Evolutionary conservation across 2,113 vertebrate species (phyloP).

Genomic region (Amazona guildingii): DNA sequence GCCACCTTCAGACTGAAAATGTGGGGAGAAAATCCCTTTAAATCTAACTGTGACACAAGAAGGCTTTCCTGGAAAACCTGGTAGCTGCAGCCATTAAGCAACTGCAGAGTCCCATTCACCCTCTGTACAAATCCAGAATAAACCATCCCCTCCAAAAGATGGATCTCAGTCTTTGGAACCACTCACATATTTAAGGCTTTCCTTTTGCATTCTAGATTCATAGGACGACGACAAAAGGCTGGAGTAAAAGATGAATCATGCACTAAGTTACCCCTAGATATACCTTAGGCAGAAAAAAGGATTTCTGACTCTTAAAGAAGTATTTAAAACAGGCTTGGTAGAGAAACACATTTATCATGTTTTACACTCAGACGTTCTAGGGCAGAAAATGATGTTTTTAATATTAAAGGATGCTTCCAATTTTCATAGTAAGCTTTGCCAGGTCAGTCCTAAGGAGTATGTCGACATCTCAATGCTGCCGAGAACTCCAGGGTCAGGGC

Average conservation of each 20-base stretch:
- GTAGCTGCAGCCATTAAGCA: not conserved
- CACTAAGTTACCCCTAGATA: not conserved
- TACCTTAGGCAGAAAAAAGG: not conserved
- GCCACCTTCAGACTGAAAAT: slow-evolving; percentile 57
- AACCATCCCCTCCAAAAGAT: not conserved
- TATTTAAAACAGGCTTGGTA: not conserved
- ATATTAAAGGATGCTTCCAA: not conserved
- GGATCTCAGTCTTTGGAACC: not conserved
- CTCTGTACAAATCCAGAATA: not conserved
- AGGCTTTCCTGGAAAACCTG: not conserved
- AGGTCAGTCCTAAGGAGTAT: not conserved
- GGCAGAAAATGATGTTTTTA: not conserved
- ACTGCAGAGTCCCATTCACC: not conserved
- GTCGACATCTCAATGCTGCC: fast-evolving
- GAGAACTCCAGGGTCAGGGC: not conserved
- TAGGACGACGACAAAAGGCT: not conserved
- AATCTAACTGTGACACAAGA: not conserved
- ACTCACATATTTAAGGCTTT: fast-evolving
- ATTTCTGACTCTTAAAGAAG: not conserved
- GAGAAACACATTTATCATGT: not conserved
- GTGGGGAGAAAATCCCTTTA: not conserved
- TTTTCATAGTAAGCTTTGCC: not conserved
- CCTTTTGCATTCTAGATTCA: not conserved
- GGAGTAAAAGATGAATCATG: not conserved
- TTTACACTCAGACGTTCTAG: not conserved